phyloP scores from a whole-genome alignment of 2,797 vertebrate species.

The Lepilemur septentrionalis region DNA sequence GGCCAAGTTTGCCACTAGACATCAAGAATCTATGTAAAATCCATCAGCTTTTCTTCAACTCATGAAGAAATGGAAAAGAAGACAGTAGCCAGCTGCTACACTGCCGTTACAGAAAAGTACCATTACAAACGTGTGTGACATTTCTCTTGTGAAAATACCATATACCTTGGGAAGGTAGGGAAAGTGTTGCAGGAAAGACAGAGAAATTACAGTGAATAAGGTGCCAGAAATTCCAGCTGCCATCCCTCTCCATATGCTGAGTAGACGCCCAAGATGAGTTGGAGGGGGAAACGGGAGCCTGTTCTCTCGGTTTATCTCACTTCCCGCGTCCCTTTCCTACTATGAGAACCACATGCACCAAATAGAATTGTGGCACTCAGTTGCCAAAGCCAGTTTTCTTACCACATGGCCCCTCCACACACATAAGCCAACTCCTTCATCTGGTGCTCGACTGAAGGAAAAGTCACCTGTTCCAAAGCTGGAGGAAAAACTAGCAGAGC shows the following conservation, averaged over 20 bases:
- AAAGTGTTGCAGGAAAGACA: background rate
- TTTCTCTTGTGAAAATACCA: background rate
- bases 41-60: background rate
- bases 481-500: background rate
- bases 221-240: slow-evolving; percentile 33
- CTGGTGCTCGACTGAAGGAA: slow-evolving; percentile 18
- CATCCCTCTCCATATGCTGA: background rate
- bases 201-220: background rate
- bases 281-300: slow-evolving; percentile 12
- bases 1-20: background rate
- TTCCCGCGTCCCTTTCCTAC: background rate
- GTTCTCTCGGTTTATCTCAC: slow-evolving; percentile 30
- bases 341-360: slow-evolving; percentile 18
- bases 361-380: background rate
- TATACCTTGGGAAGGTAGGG: background rate
- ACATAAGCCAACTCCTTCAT: slow-evolving; percentile 59
- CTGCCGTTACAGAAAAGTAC: background rate
- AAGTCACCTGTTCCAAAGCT: slow-evolving; percentile 16
- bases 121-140: background rate
- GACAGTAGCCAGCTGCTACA: background rate
- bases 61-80: background rate
- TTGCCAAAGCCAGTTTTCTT: slow-evolving; percentile 11
- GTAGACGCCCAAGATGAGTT: background rate
- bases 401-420: background rate
- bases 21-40: slow-evolving; percentile 16